Percentiles rank a stretch among this genome's conserved stretches.
Conservation (phyloP, 2,888 invertebrate species). For the Saturnia japonica region DNA sequence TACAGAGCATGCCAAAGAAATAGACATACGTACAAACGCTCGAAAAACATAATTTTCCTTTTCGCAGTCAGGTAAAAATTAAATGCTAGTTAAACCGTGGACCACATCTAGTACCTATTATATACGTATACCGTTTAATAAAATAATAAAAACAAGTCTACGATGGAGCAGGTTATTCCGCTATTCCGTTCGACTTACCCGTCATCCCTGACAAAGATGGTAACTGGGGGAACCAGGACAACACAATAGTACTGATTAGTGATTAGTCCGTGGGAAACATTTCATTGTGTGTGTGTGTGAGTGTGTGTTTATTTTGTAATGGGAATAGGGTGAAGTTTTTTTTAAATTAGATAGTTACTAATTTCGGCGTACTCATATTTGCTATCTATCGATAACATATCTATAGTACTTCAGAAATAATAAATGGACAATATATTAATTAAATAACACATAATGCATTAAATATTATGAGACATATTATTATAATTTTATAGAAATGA, state of each 20-base stretch:
- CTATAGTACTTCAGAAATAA: too few species aligned
- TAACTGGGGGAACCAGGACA: neutral
- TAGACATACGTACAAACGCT: too few species aligned
- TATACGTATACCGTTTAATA: neutral
- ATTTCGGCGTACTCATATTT: neutral
- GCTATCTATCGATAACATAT: too few species aligned
- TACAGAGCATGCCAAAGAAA: too few species aligned
- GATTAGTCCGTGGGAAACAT: neutral
- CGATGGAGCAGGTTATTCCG: neutral
- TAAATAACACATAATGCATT: too few species aligned
- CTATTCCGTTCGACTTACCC: neutral
- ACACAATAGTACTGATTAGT: conserved; percentile 9
- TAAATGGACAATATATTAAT: too few species aligned
- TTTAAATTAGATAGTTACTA: neutral
- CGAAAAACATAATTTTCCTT: too few species aligned
- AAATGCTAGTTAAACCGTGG: too few species aligned
- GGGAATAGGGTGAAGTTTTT: neutral
- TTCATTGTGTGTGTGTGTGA: neutral
- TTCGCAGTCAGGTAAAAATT: too few species aligned
- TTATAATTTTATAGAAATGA: too few species aligned
- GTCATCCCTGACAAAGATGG: neutral
- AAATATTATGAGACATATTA: too few species aligned
- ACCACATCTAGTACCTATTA: too few species aligned
- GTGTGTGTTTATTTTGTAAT: neutral
- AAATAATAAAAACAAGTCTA: neutral